A percentile compares a stretch with the other conserved stretches of the same genome.
Evolutionary conservation across 35 echinoderm and acorn worm genomes (phyloP).

Genomic region (Stichopus chloronotus): DNA sequence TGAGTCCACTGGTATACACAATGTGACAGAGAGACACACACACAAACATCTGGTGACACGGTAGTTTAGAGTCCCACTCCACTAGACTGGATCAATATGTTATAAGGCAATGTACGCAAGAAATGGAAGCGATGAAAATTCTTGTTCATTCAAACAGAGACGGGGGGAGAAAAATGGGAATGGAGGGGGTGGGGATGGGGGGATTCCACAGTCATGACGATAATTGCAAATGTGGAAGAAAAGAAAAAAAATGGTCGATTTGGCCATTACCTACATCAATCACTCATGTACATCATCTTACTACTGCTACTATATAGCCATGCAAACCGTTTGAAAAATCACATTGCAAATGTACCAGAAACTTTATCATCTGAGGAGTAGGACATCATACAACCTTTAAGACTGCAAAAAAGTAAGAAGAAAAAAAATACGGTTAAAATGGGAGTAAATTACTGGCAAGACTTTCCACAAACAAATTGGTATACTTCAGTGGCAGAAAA

Average conservation of each 20-base stretch:
- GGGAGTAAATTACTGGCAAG: conserved; percentile 19
- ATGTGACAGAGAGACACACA: no score
- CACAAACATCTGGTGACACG: background rate
- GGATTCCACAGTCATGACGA: background rate
- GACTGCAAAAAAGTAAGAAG: background rate
- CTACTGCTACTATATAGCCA: background rate
- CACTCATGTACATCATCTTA: background rate
- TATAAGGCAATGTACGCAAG: background rate
- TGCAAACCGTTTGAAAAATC: background rate
- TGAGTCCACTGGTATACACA: no score
- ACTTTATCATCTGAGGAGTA: background rate
- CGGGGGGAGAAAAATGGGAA: background rate
- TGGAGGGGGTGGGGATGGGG: background rate
- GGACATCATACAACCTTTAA: background rate
- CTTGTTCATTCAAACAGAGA: no score
- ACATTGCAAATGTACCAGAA: background rate
- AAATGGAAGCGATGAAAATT: background rate
- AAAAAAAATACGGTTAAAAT: conserved; percentile 8
- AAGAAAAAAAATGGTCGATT: background rate
- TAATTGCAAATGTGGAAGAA: no score
- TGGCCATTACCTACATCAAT: background rate
- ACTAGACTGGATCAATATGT: background rate
- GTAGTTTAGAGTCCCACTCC: background rate
- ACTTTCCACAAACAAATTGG: conserved; percentile 29
- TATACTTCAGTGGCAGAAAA: conserved; percentile 9